Evolutionary conservation across 1,140 invertebrate genomes (phyloP), one percentile per base, ranked within the genome.

Genomic region (Anadara kagoshimensis): DNA sequence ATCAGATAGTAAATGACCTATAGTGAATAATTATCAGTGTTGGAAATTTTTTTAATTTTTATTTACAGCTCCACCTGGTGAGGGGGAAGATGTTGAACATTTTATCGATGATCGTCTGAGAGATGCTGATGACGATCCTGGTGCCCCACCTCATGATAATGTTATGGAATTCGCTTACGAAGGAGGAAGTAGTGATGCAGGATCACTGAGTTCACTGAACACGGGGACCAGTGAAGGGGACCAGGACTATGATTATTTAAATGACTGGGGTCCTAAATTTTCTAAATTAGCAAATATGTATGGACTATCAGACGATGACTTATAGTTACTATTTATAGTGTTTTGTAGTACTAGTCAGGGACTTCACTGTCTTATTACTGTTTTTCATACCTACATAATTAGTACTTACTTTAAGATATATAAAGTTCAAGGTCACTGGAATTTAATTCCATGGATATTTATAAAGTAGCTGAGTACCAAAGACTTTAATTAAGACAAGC

Each of bases 261-360:
- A 96, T 78, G 94, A 95, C 70, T 99, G 97, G 97, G 97, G 97
- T 63, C 97, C 97, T 53, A 93, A 97, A 79, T 99, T 99, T 90
- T 94, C 97, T 87, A 98, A 98, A 90, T 90, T 99, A 76, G 97
- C 97, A 18, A 95, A 98, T 86, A 96, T 99, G 95, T 99, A 99
- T 89, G 96, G 85, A 20, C 82, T 73, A n/a, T 82, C 78, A 22
- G 79, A 84, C 47, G 80, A 83, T 3, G 70, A 70, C 16, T 79
- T 64, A 53, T 58, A 79, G 57, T 57, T 49, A 24, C 14, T 54
- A 24, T 16, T 56, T 4, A 24, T 14, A 5, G 14, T 29, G 7
- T 24, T 20, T 24, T 16, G 5, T 24, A 14, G 20, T 20, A 12
- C 20, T 11, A 36, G 5, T 16, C 16, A 14, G 44, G 41, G 44